phyloP scores from a whole-genome alignment of 2,113 vertebrate species.

The Acanthochromis polyacanthus region DNA sequence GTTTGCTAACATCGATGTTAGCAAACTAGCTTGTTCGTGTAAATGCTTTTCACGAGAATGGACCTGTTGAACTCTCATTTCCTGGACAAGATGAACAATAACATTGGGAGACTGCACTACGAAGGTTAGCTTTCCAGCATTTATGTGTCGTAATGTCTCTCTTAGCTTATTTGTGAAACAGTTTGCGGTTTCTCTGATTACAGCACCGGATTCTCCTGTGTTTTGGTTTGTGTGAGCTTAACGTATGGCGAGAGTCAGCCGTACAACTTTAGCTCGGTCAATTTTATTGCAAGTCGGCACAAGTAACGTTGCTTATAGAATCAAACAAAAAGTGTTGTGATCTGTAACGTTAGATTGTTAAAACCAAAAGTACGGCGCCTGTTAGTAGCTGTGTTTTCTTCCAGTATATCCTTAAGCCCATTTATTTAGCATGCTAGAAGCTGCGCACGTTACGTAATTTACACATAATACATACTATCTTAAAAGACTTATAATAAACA shows the following conservation, averaged over 20 bases:
- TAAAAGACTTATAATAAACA: too few relatives aligned
- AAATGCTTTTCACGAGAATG: constrained; percentile 96
- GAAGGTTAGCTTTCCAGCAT: constrained; percentile 77
- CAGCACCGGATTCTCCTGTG: background rate
- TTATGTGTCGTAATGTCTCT: background rate
- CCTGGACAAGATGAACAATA: constrained; percentile 99
- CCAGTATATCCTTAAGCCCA: background rate
- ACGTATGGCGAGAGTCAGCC: too few relatives aligned
- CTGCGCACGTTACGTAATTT: background rate
- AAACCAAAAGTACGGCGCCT: too few relatives aligned
- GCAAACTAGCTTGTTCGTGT: constrained; percentile 82
- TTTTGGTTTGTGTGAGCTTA: constrained; percentile 6
- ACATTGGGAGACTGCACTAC: constrained; percentile 94
- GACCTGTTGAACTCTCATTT: constrained; percentile 98
- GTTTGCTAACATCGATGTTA: constrained; percentile 84
- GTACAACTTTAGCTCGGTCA: too few relatives aligned
- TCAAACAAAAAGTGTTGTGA: background rate
- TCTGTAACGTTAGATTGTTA: too few relatives aligned
- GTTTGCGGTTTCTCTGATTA: rapidly evolving
- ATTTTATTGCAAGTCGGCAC: too few relatives aligned
- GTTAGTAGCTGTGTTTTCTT: background rate
- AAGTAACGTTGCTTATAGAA: background rate
- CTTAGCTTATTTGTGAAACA: background rate
- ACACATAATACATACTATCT: too few relatives aligned
- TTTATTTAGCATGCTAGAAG: background rate